phyloP scores from a whole-genome alignment of 2,797 vertebrate genomes.

The Melopsittacus undulatus region DNA sequence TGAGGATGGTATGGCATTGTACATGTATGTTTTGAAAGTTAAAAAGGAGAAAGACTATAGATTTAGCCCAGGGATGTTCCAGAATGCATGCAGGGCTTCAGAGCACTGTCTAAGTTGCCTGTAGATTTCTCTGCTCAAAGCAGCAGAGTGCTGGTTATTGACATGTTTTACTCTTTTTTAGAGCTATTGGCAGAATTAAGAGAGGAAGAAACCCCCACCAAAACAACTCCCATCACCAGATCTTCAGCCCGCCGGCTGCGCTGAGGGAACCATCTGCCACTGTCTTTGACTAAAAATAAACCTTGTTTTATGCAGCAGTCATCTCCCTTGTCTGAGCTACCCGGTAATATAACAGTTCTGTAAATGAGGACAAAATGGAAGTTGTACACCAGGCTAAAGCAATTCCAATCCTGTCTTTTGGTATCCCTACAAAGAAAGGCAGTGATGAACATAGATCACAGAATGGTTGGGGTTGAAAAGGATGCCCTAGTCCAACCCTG shows the following conservation, averaged over 20 bases:
- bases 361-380: not conserved
- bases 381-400: not conserved
- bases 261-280: slow-evolving; percentile 7
- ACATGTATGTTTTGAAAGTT: accelerated
- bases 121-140: not conserved
- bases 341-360: not conserved
- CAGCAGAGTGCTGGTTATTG: not conserved
- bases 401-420: not conserved
- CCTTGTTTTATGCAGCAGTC: not conserved
- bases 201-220: slow-evolving; percentile 91
- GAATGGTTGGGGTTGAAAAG: not conserved
- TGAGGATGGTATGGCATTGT: slow-evolving; percentile 73
- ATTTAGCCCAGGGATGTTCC: not conserved
- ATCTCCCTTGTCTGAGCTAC: not conserved
- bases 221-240: slow-evolving; percentile 90
- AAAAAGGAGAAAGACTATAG: not conserved
- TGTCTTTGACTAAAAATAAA: slow-evolving; percentile 43
- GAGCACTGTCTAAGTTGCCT: not conserved
- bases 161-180: not conserved
- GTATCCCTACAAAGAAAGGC: not conserved
- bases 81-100: not conserved
- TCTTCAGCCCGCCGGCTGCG: slow-evolving; percentile 73
- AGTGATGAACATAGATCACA: not conserved
- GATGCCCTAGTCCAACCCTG: no score
- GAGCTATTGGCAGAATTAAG: slow-evolving; percentile 82